A percentile compares a stretch with the other conserved stretches of the same genome.
Conservation (phyloP, 2,888 invertebrate genomes). For the Pachydiplax longipennis region DNA sequence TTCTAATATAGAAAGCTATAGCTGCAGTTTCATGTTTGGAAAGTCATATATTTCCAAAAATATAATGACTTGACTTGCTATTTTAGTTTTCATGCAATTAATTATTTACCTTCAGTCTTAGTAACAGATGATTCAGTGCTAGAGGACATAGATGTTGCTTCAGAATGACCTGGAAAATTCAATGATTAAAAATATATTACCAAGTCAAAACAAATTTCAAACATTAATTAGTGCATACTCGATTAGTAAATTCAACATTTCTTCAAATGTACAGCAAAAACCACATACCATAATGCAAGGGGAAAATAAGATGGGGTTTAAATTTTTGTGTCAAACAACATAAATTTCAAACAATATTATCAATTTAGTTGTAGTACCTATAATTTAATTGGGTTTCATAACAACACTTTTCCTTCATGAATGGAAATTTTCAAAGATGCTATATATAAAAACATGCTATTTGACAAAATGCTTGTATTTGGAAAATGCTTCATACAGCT, state of each 20-base stretch:
- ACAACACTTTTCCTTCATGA: too few relatives aligned
- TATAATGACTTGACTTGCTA: neutral
- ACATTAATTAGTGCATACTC: neutral
- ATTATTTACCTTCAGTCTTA: constrained; percentile 54
- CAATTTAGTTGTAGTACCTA: neutral
- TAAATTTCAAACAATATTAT: neutral
- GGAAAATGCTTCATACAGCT: neutral
- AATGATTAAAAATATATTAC: constrained; percentile 14
- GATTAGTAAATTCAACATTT: constrained; percentile 4
- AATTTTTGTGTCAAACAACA: neutral
- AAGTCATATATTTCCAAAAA: too few relatives aligned
- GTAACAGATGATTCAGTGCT: constrained; percentile 52
- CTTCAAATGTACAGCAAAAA: neutral
- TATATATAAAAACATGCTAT: neutral
- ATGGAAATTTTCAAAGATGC: too few relatives aligned
- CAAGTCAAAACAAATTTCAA: neutral
- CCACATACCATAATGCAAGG: neutral
- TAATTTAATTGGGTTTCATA: neutral
- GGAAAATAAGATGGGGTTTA: neutral
- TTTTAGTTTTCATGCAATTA: neutral
- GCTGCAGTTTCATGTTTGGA: too few relatives aligned
- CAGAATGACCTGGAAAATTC: constrained; percentile 51
- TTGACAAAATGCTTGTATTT: neutral
- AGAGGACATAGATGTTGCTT: constrained; percentile 51
- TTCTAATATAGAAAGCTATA: neutral